phyloP scores from a whole-genome alignment of 2,113 vertebrate genomes.

The Osmerus eperlanus region DNA sequence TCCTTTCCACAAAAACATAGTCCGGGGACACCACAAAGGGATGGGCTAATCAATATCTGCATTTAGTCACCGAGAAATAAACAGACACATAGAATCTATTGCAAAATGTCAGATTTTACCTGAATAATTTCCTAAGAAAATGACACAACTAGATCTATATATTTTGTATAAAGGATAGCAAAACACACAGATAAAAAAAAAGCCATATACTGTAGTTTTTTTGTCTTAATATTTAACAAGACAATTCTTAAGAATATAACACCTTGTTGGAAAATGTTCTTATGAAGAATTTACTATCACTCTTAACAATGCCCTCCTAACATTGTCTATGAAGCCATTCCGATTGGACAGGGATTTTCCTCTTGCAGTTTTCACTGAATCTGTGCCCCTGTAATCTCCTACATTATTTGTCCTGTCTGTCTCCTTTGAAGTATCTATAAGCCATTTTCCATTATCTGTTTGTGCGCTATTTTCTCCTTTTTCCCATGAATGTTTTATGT shows the following conservation, averaged over 20 bases:
- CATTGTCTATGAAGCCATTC: constrained; percentile 57
- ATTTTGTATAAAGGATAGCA: too few relatives aligned
- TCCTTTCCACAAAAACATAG: constrained; percentile 4
- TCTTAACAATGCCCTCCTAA: constrained; percentile 23
- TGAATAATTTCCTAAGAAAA: too few relatives aligned
- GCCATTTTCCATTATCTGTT: constrained; percentile 72
- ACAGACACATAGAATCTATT: not conserved
- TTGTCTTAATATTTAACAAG: too few relatives aligned
- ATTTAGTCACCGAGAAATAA: not conserved
- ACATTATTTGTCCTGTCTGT: constrained; percentile 76
- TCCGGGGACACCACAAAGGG: not conserved
- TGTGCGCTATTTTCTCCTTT: constrained; percentile 73
- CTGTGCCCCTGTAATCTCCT: constrained; percentile 61
- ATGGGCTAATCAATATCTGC: constrained; percentile 2
- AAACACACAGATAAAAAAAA: too few relatives aligned
- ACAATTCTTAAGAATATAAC: too few relatives aligned
- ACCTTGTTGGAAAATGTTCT: too few relatives aligned
- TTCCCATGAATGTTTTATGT: constrained; percentile 88
- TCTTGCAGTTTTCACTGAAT: not conserved
- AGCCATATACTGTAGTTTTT: too few relatives aligned
- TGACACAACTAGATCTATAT: too few relatives aligned
- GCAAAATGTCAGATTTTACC: too few relatives aligned
- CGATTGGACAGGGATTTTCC: constrained; percentile 52
- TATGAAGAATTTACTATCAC: too few relatives aligned
- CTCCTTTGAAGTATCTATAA: constrained; percentile 74